A percentile compares a stretch with the other conserved stretches of the same genome.
phyloP scores from a whole-genome alignment of 2,888 invertebrate genomes.

The Scrobipalpa atriplicella region DNA sequence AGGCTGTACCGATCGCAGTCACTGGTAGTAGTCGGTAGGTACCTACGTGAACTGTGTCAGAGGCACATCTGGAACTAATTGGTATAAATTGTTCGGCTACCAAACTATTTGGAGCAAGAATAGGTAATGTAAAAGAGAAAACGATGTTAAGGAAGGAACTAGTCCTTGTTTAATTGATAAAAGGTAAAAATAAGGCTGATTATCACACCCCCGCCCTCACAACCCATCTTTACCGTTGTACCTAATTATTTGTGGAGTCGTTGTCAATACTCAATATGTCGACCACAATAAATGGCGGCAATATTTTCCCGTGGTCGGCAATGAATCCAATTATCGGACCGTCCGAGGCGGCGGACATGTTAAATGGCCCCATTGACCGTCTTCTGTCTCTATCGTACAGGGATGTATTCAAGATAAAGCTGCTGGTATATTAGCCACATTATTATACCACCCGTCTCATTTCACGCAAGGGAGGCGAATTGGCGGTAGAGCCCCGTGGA shows the following conservation, averaged over 20 bases:
- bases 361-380: conserved; percentile 66
- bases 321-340: conserved; percentile 77
- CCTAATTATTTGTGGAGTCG: conserved; percentile 25
- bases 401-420: conserved; percentile 44
- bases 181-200: no score
- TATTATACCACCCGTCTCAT: neutral
- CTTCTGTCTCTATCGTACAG: conserved; percentile 41
- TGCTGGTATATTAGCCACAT: neutral
- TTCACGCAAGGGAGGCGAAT: neutral
- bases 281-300: conserved; percentile 61
- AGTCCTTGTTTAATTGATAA: no score
- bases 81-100: no score
- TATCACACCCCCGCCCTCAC: no score
- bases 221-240: neutral
- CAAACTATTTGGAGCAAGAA: no score
- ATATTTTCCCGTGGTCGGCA: conserved; percentile 67
- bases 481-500: no score
- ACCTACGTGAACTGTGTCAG: no score
- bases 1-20: no score
- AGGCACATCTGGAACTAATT: no score
- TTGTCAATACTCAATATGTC: conserved; percentile 44
- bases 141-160: no score
- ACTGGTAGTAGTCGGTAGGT: no score
- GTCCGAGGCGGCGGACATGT: conserved; percentile 64
- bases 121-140: no score